Percentiles rank a stretch among this genome's conserved stretches.
Evolutionary conservation across 2,888 invertebrate genomes (phyloP).

Genomic region (Epinotia demarniana): DNA sequence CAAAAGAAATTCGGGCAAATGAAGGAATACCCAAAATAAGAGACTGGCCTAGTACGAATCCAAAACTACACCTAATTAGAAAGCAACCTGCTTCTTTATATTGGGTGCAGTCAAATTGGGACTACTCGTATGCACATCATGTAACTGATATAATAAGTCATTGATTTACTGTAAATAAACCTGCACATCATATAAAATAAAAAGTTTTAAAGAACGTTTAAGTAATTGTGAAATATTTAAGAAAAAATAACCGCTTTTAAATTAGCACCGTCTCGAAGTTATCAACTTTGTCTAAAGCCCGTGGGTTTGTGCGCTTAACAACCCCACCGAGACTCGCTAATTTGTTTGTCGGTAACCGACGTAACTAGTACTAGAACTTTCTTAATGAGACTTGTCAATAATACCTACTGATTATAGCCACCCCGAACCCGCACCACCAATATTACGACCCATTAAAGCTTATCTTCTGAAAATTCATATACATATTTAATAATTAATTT

Average conservation of each 20-base stretch:
- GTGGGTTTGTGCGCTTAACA: slow-evolving; percentile 17
- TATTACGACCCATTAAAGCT: not conserved
- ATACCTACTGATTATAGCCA: not conserved
- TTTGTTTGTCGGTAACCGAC: slow-evolving; percentile 29
- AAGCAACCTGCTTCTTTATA: too few relatives aligned
- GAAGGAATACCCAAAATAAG: too few relatives aligned
- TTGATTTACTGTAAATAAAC: too few relatives aligned
- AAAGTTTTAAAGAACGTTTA: not conserved
- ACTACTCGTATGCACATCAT: too few relatives aligned
- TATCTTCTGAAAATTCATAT: not conserved
- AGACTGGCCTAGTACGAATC: too few relatives aligned
- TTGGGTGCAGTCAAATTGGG: too few relatives aligned
- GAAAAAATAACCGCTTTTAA: not conserved
- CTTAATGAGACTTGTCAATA: slow-evolving; percentile 32
- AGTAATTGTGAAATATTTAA: not conserved
- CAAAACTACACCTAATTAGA: too few relatives aligned
- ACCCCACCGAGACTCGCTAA: slow-evolving; percentile 8
- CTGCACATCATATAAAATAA: too few relatives aligned
- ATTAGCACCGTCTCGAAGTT: slow-evolving; percentile 15
- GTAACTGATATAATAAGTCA: too few relatives aligned
- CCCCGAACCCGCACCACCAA: slow-evolving; percentile 2
- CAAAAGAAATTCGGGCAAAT: too few relatives aligned
- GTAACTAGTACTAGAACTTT: slow-evolving; percentile 26
- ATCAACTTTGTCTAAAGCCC: slow-evolving; percentile 11
- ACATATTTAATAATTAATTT: not conserved